Evolutionary conservation across 2,888 invertebrate genomes (phyloP), one percentile per base, ranked within the genome.

Genomic region (Taenaris catops): DNA sequence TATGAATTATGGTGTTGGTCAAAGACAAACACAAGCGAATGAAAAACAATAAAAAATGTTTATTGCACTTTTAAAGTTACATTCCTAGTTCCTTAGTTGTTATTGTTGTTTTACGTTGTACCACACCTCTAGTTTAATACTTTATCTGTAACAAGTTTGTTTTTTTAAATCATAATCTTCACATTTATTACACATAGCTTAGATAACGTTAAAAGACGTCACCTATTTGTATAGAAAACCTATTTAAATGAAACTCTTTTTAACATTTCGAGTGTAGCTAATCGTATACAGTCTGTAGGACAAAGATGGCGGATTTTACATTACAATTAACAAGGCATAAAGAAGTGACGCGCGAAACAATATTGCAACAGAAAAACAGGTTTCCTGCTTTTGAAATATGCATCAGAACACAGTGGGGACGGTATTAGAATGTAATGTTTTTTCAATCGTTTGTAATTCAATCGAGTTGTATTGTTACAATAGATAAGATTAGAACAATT

Each of bases 301-400:
- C 80, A 79, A 79, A 80, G 76, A 80, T 75, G 69, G 63, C 58
- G 54, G 65, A 59, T 65, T 78, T 79, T 70, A 65, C 79, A 81
- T 83, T 55, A 80, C 81, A 83, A 83, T 81, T 64, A 71, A 61
- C 61, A 50, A 53, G 41, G 59, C 55, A 71, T 67, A 75, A 69
- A 74, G 68, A 72, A 66, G 65, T 65, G 72, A 64, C 66, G 60
- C 48, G 55, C 54, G 60, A 59, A 63, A 81, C 81, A 83, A 79
- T 79, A 72, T 65, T 45, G 58, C 55, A 53, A 49, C 50, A 68
- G 79, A 79, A 78, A 79, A 79, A 80, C 81, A 76, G 68, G 76
- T 75, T 75, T 72, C 69, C 69, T 63, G 61, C 58, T 63, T 66
- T 63, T 62, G 58, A 63, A 66, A 64, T 61, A 60, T 55, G 55